Base-by-base conservation (phyloP, 2,113 vertebrate genomes). In the Petrocephalus zakoni region DNA sequence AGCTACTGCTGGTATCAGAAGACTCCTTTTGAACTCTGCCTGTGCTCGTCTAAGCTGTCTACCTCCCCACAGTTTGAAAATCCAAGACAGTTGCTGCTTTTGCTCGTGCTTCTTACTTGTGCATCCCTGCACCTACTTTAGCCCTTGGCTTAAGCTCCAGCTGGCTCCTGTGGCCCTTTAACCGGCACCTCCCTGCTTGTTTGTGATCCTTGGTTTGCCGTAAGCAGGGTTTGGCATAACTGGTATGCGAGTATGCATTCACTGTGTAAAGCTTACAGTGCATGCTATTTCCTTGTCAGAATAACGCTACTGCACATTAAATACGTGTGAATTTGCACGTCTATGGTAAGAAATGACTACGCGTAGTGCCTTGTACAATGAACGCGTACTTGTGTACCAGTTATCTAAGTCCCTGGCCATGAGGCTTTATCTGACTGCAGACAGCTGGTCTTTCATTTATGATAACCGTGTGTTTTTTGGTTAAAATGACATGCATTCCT, bases 1-100 rank as follows among this genome's bases (percentile, higher is more conserved):
- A 56, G 29, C 49, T 88, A n/a, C 9, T n/a, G 21, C 17, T 6
- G 21, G 6, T 29, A 34, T 58, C 78, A 42, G 5, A n/a, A 37
- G 19, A n/a, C 21, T 42, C 52, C 25, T 86, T 72, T 49, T 2
- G 13, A 53, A 13, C 19, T 84, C 25, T 19, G 37, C 46, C 52
- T 49, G 19, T 86, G 5, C 61, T 56, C 61, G 37, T 88, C 87
- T 91, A 89, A 89, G 88, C 90, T 86, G 52, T 78, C 17, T 55
- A 85, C 34, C 52, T 89, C 34, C 58, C 15, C 10, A 46, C 13
- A 42, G 7, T 68, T 89, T 75, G 46, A 64, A 34, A 86, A 88
- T n/a, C 22, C 81, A 88, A 10, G 78, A 10, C 86, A 89, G 91
- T 92, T 93, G 82, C 90, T 88, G 88, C 90, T 91, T 93, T 88